Evolutionary conservation across 2,888 invertebrate genomes (phyloP).

Genomic region (Dysmachus trigonus): DNA sequence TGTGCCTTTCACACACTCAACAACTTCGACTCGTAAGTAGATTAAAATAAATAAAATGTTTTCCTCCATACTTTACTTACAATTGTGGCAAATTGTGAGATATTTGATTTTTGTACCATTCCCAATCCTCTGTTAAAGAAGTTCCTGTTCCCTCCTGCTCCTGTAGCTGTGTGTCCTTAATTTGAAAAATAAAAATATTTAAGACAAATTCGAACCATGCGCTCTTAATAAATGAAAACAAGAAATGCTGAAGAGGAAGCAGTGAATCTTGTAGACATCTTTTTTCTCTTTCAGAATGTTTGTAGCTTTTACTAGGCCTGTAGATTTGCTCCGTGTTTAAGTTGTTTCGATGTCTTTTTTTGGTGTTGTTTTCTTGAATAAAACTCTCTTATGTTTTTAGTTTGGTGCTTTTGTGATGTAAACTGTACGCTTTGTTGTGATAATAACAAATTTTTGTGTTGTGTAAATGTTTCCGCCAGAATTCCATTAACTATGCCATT

Average conservation of each 20-base stretch:
- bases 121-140: background rate
- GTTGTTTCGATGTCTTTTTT: slow-evolving; percentile 24
- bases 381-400: background rate
- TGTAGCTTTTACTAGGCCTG: slow-evolving; percentile 5
- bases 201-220: slow-evolving; percentile 1
- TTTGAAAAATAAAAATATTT: slow-evolving; percentile 15
- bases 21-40: slow-evolving; percentile 12
- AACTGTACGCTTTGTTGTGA: background rate
- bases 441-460: background rate
- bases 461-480: background rate
- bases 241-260: slow-evolving; percentile 38
- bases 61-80: background rate
- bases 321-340: slow-evolving; percentile 4
- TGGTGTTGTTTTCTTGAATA: slow-evolving; percentile 1
- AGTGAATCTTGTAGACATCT: slow-evolving; percentile 33
- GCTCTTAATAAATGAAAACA: background rate
- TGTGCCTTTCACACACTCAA: background rate
- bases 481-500: background rate
- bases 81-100: background rate
- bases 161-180: slow-evolving; percentile 16
- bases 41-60: background rate
- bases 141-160: background rate
- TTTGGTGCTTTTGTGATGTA: background rate
- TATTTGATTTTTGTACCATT: slow-evolving; percentile 10
- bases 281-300: slow-evolving; percentile 26